Evolutionary conservation across 2,113 vertebrate genomes (phyloP), one percentile per base, ranked within the genome.

Genomic region (Oreocharis arfaki): DNA sequence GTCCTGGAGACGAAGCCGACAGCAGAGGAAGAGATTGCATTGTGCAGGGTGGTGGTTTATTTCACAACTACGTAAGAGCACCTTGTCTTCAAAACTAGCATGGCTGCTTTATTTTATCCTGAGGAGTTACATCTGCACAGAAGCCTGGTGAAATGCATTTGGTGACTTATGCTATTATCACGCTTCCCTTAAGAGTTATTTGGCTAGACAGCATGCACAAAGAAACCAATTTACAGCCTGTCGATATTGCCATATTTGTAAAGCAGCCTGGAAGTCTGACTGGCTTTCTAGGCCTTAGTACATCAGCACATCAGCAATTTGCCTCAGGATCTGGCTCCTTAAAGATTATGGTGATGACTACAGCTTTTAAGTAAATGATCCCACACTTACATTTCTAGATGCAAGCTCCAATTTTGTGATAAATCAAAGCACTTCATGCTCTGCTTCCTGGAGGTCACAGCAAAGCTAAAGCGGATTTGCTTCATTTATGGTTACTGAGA

Each of bases 381-480:
- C 90, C 73, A 84, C 85, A 84, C 79, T 94, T 94, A 96, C 83
- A 95, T 95, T 97, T 96, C 95, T 94, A 85, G 93, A 97, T 93
- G 97, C 94, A 97, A 97, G 94, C 65, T 84, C 78, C 94, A 96
- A 85, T 95, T 95, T 91, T 94, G 92, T 95, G 93, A 97, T 95
- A 95, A 97, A 97, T 97, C 94, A 96, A 97, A 96, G 93, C 89
- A 81, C 90, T 92, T 97, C 93, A 95, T 96, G 95, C 89, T 90
- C 92, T 89, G 71, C 73, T 97, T 97, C 95, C 93, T 96, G 91
- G 95, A 92, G 96, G 96, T 96, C 95, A 91, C 79, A 89, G 95
- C 50, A 94, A 92, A 95, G 88, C 95, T 95, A 91, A 96, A 95
- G 94, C 46, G 37, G 93, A 97, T 96, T 97, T 97, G n/a, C 95